phyloP scores from a whole-genome alignment of 2,888 invertebrate species.

The Sisyra terminalis region DNA sequence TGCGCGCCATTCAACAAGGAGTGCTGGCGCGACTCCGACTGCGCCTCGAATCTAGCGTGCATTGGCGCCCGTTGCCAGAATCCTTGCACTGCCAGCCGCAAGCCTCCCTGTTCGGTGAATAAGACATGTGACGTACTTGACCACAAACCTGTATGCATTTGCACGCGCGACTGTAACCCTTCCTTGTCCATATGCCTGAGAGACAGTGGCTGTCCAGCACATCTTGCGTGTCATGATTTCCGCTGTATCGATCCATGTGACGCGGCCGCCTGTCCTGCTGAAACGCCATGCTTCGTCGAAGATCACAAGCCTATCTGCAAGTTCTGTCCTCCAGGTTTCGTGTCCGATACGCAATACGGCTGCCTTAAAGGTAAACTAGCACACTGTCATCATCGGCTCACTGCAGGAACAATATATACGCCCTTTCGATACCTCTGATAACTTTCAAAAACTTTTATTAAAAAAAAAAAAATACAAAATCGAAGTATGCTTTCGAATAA shows the following conservation, averaged over 20 bases:
- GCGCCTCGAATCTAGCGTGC: conserved; percentile 74
- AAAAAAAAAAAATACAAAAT: too few relatives aligned
- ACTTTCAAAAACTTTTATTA: too few relatives aligned
- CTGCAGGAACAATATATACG: not conserved
- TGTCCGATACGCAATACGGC: conserved; percentile 82
- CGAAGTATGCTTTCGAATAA: too few relatives aligned
- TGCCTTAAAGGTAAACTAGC: conserved; percentile 82
- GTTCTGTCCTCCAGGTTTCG: conserved; percentile 88
- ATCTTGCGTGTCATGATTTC: conserved; percentile 74
- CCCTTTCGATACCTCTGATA: too few relatives aligned
- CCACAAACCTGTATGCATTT: conserved; percentile 74
- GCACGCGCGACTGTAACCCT: conserved; percentile 73
- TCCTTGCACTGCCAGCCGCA: conserved; percentile 55
- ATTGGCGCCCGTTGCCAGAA: conserved; percentile 70
- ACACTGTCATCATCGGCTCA: conserved; percentile 6
- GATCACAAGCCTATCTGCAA: conserved; percentile 91
- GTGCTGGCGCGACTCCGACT: conserved; percentile 67
- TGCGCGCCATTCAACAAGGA: conserved; percentile 71
- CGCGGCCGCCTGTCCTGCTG: conserved; percentile 66
- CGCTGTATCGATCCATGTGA: conserved; percentile 83
- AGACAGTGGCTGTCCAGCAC: conserved; percentile 74
- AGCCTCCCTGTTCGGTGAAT: conserved; percentile 56
- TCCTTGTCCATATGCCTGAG: conserved; percentile 75
- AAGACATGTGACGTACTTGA: conserved; percentile 79
- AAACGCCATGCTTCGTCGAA: conserved; percentile 83